Base-by-base conservation (phyloP, 2,113 vertebrate species). In the Thunnus thynnus region DNA sequence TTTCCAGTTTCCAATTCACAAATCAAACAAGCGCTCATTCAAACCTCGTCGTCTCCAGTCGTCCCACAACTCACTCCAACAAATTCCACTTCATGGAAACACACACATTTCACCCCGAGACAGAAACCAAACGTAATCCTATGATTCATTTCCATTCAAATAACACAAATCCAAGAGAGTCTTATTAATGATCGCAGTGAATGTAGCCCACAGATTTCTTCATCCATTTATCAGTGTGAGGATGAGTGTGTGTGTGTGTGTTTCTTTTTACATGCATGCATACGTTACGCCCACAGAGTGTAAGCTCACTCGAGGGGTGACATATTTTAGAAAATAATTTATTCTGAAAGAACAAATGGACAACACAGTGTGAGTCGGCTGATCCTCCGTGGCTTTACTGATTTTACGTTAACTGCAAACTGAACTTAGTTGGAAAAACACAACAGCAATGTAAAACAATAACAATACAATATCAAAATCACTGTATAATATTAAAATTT, bases 21-120 rank as follows among this genome's bases (percentile, higher is more conserved):
- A 93, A 94, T 95, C 93, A 95, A 96, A 96, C 93, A 95, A 89
- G 74, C 74, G 10, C 82, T 94, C 93, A 93, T 94, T 93, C 92
- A 90, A 86, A 84, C 56, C 82, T 69, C 69, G 41, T 74, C 78
- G 57, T 86, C 74, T 64, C 27, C 80, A 66, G 84, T 77, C 72
- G 69, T 78, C 84, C 86, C 82, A 81, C 86, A 89, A 91, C 94
- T 91, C 76, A 83, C 79, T 85, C 86, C 80, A 76, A 85, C 92
- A 93, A 92, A 94, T 92, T 92, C 70, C 78, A 91, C 92, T 90
- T 87, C 76, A 52, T 71, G 76, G 56, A 87, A 89, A 88, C 51
- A 85, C 82, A 89, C 80, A 85, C 91, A 72, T 91, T 88, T 91
- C 89, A 86, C 88, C 80, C 89, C 22, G 22, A 22, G 22, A 22